Evolutionary conservation across 1,140 invertebrate species (phyloP).

Genomic region (Thrips palmi): DNA sequence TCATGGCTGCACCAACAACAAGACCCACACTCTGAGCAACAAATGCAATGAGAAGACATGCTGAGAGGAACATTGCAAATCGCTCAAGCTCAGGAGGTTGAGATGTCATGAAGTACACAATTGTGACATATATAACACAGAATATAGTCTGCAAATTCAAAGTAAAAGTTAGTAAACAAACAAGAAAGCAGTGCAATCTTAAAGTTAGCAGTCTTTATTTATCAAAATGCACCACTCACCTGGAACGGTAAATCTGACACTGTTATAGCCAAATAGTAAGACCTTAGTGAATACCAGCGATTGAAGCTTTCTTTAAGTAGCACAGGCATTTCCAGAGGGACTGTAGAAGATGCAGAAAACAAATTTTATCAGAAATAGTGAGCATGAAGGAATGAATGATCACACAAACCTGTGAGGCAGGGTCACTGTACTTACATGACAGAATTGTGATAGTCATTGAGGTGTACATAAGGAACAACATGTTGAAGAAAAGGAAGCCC

Average conservation of each 20-base stretch:
- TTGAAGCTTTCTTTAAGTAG: conserved; percentile 91
- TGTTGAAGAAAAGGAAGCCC: conserved; percentile 93
- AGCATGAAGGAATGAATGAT: neutral
- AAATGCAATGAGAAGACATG: conserved; percentile 80
- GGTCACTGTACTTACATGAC: conserved; percentile 54
- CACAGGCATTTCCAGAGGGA: conserved; percentile 89
- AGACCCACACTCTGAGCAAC: conserved; percentile 91
- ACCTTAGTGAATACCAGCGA: conserved; percentile 89
- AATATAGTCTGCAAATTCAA: conserved; percentile 51
- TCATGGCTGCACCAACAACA: conserved; percentile 87
- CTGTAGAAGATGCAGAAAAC: conserved; percentile 33
- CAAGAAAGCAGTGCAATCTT: neutral
- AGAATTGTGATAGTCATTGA: conserved; percentile 96
- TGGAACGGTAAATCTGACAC: conserved; percentile 93
- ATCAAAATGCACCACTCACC: conserved; percentile 29
- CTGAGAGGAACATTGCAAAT: conserved; percentile 74
- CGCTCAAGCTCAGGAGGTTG: conserved; percentile 70
- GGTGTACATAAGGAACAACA: conserved; percentile 96
- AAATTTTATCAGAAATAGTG: neutral
- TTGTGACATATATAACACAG: conserved; percentile 78
- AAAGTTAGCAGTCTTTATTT: conserved; percentile 1
- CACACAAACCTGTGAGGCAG: neutral
- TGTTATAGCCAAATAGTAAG: conserved; percentile 91
- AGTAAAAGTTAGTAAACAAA: conserved; percentile 7
- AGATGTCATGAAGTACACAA: conserved; percentile 89